Base-by-base conservation (phyloP, 2,888 invertebrate species). In the Daptonema setosum region DNA sequence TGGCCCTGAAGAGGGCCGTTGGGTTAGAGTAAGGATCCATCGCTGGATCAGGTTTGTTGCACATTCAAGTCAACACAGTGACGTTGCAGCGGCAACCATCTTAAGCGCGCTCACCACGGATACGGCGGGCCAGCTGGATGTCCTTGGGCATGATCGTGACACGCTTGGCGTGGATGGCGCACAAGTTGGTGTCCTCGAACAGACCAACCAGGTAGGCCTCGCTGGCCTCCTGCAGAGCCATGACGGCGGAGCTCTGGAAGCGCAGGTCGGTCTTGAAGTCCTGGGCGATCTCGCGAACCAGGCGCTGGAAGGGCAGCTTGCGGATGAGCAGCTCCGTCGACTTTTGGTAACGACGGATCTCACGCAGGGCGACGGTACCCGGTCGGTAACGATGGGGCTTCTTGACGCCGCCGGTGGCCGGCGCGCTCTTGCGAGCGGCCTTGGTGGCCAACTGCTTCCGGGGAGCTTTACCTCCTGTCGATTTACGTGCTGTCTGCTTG, bases 401-500 rank as follows among this genome's bases (percentile, higher is more conserved):
- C 79, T 90, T 90, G 1, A 90, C 87, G 64, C 88, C 88, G 65
- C 88, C 88, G 65, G 88, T 87, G 63, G 87, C 85, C 43, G 88
- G 88, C 41, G 87, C 87, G 61, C 85, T 85, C 76, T 88, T 88
- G 74, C 88, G 82, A 35, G 61, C 59, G 50, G 60, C 90, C 26
- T 50, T 50, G 25, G 50, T 24, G 26, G 50, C 50, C 20, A 50
- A 28, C 26, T 50, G 24, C 26, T 50, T 50, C 8, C 50, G 50
- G 26, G 50, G 50, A 24, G 50, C 50, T 28, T 50, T 50, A 5
- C 50, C 50, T 24, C 50, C 47, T 57, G 88, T 90, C 1, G 87
- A 87, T 75, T 90, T 90, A 81, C 88, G 85, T 56, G 88, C 90
- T 56, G 90, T 90, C 74, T 90, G 90, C 81, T 90, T 90, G 30